These are phyloP conservation scores for Steinernema carpocapsae DNA, from an alignment of 2,888 invertebrate species.

Conservation along the genomic window DNA sequence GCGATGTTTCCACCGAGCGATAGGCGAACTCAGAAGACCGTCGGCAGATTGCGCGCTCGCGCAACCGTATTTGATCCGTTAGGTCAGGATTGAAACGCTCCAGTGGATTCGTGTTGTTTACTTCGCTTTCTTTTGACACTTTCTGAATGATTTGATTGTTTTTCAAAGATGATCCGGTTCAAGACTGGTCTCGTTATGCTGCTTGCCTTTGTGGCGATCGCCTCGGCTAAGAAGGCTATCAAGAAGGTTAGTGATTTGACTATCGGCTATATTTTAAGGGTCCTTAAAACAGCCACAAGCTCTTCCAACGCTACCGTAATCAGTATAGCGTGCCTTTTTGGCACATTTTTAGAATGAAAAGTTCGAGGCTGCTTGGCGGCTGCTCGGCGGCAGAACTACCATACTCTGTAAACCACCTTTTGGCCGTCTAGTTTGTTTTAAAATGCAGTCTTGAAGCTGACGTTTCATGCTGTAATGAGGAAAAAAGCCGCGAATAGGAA, in stretches of 20 bases:
- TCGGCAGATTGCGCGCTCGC: neutral
- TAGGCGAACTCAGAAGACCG: no score
- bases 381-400: no score
- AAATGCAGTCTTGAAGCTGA: no score
- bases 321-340: no score
- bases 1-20: constrained; percentile 5
- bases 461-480: no score
- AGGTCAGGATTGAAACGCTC: neutral
- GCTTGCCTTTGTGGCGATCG: constrained; percentile 1
- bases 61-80: neutral
- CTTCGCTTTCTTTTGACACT: constrained; percentile 1
- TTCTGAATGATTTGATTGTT: neutral
- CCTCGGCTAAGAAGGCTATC: neutral
- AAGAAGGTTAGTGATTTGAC: neutral
- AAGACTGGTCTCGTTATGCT: neutral
- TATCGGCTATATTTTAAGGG: neutral
- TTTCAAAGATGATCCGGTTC: neutral
- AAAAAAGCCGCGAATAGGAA: no score
- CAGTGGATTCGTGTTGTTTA: neutral
- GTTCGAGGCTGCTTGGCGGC: no score
- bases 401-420: neutral
- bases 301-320: neutral
- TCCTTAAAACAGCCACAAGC: no score
- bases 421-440: neutral
- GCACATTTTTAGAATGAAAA: no score